Percentiles rank a stretch among this genome's conserved stretches.
Conservation (phyloP, 1,140 invertebrate species). For the Rhopalosiphum padi region DNA sequence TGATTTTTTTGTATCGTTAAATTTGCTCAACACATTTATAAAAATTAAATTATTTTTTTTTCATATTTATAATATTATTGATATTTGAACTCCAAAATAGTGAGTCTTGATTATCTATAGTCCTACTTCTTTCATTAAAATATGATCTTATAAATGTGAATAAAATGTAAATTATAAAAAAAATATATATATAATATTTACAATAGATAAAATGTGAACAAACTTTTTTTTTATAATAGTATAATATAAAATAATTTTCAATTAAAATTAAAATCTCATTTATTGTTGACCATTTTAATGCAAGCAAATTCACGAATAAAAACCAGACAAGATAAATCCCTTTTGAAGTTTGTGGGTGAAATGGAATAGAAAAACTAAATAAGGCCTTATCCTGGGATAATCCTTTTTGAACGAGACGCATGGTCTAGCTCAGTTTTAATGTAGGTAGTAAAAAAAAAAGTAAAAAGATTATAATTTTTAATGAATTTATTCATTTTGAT, state of each 20-base stretch:
- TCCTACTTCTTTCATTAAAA: not conserved
- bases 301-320: not conserved
- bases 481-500: not conserved
- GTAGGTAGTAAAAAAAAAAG: not conserved
- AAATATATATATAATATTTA: too few relatives aligned
- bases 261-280: not conserved
- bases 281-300: slow-evolving; percentile 1
- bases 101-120: not conserved
- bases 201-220: not conserved
- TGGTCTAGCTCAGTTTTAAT: not conserved
- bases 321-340: not conserved
- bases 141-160: not conserved
- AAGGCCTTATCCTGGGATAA: not conserved
- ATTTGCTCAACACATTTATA: too few relatives aligned
- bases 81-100: not conserved
- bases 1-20: too few relatives aligned
- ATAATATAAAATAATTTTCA: not conserved
- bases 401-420: not conserved
- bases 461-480: not conserved
- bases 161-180: not conserved
- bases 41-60: too few relatives aligned
- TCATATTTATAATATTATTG: too few relatives aligned
- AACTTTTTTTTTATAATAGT: not conserved
- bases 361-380: slow-evolving; percentile 8
- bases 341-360: slow-evolving; percentile 7